Base-by-base conservation (phyloP, 2,888 invertebrate species). In the Habrosyne pyritoides region DNA sequence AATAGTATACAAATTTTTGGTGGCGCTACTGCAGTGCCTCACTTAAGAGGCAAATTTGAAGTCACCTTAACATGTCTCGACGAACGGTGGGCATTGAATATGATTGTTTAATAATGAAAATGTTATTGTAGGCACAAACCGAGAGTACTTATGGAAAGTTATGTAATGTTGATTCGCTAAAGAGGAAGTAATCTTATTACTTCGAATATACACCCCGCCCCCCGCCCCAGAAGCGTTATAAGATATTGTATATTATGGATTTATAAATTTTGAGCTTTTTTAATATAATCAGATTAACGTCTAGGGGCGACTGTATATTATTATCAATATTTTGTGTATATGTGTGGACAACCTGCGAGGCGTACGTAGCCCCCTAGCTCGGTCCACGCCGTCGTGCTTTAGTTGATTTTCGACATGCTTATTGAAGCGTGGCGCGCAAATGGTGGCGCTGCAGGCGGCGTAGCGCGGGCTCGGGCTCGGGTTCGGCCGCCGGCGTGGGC, bases 201-300 rank as follows among this genome's bases (percentile, higher is more conserved):
- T 67, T 69, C 68, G 73, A 71, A 66, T 69, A 70, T 67, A 67
- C 66, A 63, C 67, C 75, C 69, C 42, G 6, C 42, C 18, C 0
- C 18, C 42, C 7, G 0, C 2, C 18, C 18, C 0, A 24, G 72
- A 77, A 77, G 79, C 81, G 82, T 82, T 83, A 81, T 76, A n/a
- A n/a, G 77, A 79, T 82, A 71, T 75, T 88, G 88, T 88, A 88
- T 87, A 87, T 88, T 86, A 87, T 87, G 88, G 81, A 86, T 87
- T 87, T 86, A 84, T 86, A 83, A 86, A 87, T 85, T 86, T 84
- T 83, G 86, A 84, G 88, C 88, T 88, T 91, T 87, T 87, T 85
- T 83, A 86, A 86, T 86, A 81, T 87, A 87, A 89, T 89, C 87
- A 76, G 84, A 82, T 84, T 83, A 83, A 79, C 73, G 73, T 77